Percentiles rank a stretch among this genome's conserved stretches.
phyloP scores from a whole-genome alignment of 2,797 vertebrate genomes.

The Falco novaeseelandiae region DNA sequence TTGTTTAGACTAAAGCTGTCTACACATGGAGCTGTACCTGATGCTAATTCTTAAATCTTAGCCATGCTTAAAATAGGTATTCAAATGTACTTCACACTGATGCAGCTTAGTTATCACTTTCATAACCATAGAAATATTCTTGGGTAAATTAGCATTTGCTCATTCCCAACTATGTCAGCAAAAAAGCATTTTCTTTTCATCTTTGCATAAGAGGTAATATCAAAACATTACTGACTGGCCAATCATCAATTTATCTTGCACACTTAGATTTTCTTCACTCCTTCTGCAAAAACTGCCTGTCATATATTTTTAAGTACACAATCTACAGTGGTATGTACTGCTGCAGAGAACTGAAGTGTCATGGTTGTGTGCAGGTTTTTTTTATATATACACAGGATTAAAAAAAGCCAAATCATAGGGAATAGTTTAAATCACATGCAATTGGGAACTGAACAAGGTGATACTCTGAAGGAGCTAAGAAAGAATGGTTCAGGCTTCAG shows the following conservation, averaged over 20 bases:
- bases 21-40: not conserved
- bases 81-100: constrained; percentile 17
- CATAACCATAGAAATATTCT: not conserved
- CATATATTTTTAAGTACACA: not conserved
- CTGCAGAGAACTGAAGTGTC: constrained; percentile 11
- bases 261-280: not conserved
- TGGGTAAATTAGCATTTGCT: constrained; percentile 28
- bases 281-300: not conserved
- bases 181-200: constrained; percentile 48
- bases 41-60: constrained; percentile 4
- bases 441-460: not conserved
- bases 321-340: not conserved
- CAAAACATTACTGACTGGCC: not conserved
- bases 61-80: constrained; percentile 29
- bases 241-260: not conserved
- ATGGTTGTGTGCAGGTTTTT: not conserved
- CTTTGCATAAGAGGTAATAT: not conserved
- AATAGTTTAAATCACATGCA: not conserved
- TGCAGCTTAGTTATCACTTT: constrained; percentile 45
- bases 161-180: constrained; percentile 38
- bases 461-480: not conserved
- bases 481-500: not conserved
- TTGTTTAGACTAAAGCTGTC: constrained; percentile 12
- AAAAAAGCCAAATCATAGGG: not conserved
- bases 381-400: not conserved